Base-by-base conservation (phyloP, 2,113 vertebrate species). In the Rhabdornis inornatus region DNA sequence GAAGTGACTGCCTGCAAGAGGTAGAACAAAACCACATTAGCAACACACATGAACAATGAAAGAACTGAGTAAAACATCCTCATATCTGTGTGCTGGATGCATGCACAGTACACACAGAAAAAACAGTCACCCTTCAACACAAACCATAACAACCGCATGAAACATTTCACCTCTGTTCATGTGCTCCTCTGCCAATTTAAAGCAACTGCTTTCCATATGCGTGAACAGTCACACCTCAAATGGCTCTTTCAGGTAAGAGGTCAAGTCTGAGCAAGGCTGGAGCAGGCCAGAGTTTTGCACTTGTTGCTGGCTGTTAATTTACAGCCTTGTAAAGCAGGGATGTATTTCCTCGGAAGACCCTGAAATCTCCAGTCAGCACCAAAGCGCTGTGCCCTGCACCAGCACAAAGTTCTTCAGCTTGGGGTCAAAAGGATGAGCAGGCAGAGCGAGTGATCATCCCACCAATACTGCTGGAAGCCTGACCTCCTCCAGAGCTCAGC, bases 1-100 rank as follows among this genome's bases (percentile, higher is more conserved):
- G 97, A 99, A 99, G 97, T 99, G 98, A 39, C 98, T 98, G 79
- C 99, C 99, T 99, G 95, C 22, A 91, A 95, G 59, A 97, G 60
- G 87, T 59, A 97, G 57, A 93, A 96, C 47, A 97, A 65, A 96
- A 76, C 50, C 91, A 37, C 27, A 4, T 94, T 64, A 89, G 95
- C 50, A 69, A 56, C 65, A 49, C 33, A 40, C 0, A 1, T 0
- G 1, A 30, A 53, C 81, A 53, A 40, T 0, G 0, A 6, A 40
- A 78, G 49, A 60, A 57, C 49, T 5, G 30, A 69, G 40, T 13
- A 60, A 83, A 89, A 35, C 70, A 80, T 74, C 90, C 35, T 56
- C 4, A 4, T 24, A 20, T 24, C 19, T 0, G 0, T 10, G 30
- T 56, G 71, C 27, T 4, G 5, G 42, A 39, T 1, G 2, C 53